These are phyloP conservation scores for Agapornis roseicollis DNA, from an alignment of 2,113 vertebrate species.

Conservation along the genomic window DNA sequence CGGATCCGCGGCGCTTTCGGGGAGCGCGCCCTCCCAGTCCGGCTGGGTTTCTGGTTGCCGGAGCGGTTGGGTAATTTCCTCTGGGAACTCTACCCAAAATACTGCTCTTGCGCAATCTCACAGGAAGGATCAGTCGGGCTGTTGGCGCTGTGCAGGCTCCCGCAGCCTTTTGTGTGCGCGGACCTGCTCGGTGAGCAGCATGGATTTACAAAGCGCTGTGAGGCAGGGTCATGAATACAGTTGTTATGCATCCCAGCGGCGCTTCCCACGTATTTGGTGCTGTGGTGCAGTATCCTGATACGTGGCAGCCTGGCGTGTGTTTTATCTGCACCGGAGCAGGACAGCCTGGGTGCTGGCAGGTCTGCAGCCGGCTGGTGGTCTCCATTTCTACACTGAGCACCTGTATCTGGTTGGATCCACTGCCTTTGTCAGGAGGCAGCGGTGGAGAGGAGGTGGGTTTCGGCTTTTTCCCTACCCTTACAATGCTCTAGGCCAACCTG, in stretches of 20 bases:
- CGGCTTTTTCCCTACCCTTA: background rate
- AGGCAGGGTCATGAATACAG: background rate
- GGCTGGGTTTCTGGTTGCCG: background rate
- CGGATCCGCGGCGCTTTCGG: background rate
- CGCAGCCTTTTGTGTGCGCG: background rate
- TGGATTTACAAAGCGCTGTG: background rate
- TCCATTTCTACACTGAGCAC: accelerated
- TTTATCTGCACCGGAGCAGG: background rate
- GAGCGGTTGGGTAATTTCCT: conserved; percentile 46
- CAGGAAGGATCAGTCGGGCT: background rate
- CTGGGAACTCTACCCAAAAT: background rate
- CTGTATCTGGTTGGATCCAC: background rate
- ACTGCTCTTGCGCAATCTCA: background rate
- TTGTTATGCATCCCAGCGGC: background rate
- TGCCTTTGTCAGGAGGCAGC: background rate
- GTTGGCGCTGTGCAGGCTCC: background rate
- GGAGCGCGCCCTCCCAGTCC: background rate
- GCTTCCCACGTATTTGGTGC: background rate
- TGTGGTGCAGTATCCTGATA: conserved; percentile 19
- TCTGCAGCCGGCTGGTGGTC: background rate
- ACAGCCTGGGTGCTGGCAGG: background rate
- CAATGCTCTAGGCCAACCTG: no score
- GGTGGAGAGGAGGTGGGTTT: background rate
- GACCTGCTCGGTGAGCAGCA: background rate
- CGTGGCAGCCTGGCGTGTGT: conserved; percentile 33